Conservation (phyloP, 2,888 invertebrate genomes). For the Harmothoe impar region DNA sequence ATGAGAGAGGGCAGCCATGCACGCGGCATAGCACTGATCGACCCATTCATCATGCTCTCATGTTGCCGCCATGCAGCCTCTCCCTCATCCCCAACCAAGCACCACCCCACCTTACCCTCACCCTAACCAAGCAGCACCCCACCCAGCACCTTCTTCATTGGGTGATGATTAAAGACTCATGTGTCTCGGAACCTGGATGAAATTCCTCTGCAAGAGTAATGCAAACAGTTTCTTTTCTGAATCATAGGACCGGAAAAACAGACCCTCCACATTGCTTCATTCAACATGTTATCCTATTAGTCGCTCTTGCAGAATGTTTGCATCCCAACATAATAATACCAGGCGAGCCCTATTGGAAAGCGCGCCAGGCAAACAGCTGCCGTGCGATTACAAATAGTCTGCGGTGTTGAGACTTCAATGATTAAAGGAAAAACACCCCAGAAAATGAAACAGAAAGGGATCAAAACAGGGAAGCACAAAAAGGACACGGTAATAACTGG, state of each 20-base stretch:
- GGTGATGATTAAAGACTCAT: background rate
- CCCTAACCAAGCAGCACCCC: background rate
- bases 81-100: background rate
- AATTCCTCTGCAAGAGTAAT: conserved; percentile 6
- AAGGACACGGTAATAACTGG: background rate
- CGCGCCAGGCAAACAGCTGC: background rate
- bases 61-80: background rate
- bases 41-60: conserved; percentile 9
- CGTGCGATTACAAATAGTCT: background rate
- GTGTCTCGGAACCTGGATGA: background rate
- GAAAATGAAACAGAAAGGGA: background rate
- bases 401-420: background rate
- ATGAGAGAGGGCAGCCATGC: background rate
- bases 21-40: background rate
- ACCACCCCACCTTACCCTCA: no score
- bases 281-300: conserved; percentile 5
- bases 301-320: conserved; percentile 3
- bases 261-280: background rate
- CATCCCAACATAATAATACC: background rate
- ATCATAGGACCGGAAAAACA: background rate
- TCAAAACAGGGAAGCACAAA: background rate
- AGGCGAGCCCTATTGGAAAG: background rate
- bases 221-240: background rate
- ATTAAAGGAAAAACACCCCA: background rate
- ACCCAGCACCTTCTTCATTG: background rate